Percentiles rank a stretch among this genome's conserved stretches.
phyloP scores from a whole-genome alignment of 2,888 invertebrate species.

The Eristalis tenax region DNA sequence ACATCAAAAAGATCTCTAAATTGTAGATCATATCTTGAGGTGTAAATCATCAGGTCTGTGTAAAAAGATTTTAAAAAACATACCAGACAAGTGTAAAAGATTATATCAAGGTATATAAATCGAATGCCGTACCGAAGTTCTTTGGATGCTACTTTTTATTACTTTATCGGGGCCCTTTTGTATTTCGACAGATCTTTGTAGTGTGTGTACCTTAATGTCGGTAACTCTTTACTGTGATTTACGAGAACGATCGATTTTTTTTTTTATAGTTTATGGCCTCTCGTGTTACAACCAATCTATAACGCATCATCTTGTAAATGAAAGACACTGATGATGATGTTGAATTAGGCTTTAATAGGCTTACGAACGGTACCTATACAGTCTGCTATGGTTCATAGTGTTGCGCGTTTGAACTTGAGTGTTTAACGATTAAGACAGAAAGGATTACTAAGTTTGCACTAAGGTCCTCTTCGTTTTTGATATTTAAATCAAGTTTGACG shows the following conservation, averaged over 20 bases:
- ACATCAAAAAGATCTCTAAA: not conserved
- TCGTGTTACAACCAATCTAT: not conserved
- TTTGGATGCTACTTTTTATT: not conserved
- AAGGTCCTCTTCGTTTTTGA: too few relatives aligned
- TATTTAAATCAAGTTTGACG: too few relatives aligned
- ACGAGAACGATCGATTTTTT: not conserved
- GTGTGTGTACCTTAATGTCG: not conserved
- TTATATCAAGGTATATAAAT: not conserved
- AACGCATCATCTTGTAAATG: not conserved
- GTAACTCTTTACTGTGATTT: not conserved
- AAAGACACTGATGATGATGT: not conserved
- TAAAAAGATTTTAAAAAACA: not conserved
- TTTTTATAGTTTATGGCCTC: not conserved
- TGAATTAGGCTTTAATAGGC: not conserved
- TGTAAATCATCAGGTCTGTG: not conserved
- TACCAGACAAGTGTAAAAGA: not conserved
- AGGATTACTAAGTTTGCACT: too few relatives aligned
- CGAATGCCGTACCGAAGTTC: not conserved
- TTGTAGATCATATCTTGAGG: not conserved
- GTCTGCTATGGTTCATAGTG: not conserved
- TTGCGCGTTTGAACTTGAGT: too few relatives aligned
- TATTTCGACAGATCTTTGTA: not conserved
- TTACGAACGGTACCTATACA: not conserved
- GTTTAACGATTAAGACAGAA: too few relatives aligned
- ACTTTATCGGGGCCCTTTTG: not conserved